phyloP scores from a whole-genome alignment of 2,888 invertebrate genomes.

The Amphipoea oculea region DNA sequence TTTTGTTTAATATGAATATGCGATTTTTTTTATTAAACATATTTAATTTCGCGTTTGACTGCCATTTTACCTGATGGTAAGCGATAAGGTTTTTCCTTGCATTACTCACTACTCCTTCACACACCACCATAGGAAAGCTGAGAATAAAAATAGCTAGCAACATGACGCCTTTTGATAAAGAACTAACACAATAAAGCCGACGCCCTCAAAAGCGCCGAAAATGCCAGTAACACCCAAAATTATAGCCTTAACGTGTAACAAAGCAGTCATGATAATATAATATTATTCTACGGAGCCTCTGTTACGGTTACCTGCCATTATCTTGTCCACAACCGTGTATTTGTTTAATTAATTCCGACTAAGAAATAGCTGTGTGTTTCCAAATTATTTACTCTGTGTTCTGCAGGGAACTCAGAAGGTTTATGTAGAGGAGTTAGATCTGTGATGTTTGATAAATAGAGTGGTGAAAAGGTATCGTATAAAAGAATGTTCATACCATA shows the following conservation, averaged over 20 bases:
- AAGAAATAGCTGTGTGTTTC: conserved; percentile 73
- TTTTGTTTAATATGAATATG: not conserved
- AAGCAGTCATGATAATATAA: conserved; percentile 57
- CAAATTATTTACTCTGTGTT: conserved; percentile 76
- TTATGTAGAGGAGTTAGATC: not conserved
- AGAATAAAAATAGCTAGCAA: conserved; percentile 18
- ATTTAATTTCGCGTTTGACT: not conserved
- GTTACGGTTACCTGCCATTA: conserved; percentile 51
- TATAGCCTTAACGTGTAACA: conserved; percentile 57
- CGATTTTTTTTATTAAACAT: not conserved
- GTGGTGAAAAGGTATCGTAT: not conserved
- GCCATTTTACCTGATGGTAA: not conserved
- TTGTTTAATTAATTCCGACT: conserved; percentile 74
- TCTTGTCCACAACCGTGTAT: conserved; percentile 64
- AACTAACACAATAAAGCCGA: conserved; percentile 38
- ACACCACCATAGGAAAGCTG: not conserved
- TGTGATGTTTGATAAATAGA: not conserved
- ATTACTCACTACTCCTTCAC: not conserved
- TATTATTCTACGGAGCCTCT: conserved; percentile 48
- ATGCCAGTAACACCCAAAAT: conserved; percentile 58
- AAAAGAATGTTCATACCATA: not conserved
- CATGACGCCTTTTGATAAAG: conserved; percentile 30
- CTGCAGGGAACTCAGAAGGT: conserved; percentile 39
- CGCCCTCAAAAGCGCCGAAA: conserved; percentile 49
- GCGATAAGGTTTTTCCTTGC: not conserved